phyloP scores from a whole-genome alignment of 2,113 vertebrate genomes.

The Gasterosteus nipponicus region DNA sequence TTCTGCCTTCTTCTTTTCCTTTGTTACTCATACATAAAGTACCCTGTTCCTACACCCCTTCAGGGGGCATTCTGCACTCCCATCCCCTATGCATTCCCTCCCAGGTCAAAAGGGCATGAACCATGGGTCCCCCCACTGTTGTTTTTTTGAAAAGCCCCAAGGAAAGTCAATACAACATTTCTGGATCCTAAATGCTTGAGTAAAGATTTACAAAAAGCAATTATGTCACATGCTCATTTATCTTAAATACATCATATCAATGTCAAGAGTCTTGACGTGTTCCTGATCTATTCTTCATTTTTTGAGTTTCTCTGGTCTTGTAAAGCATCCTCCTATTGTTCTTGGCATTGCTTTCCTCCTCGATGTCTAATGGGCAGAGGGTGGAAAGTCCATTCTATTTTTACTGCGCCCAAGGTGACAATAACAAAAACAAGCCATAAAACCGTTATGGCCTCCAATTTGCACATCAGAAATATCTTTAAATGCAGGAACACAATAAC shows the following conservation, averaged over 20 bases:
- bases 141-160: constrained; percentile 41
- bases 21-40: constrained; percentile 69
- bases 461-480: constrained; percentile 55
- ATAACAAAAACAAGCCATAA: constrained; percentile 74
- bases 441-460: constrained; percentile 58
- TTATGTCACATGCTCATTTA: background rate
- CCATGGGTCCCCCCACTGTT: constrained; percentile 56
- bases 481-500: constrained; percentile 18
- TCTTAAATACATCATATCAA: background rate
- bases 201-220: constrained; percentile 11
- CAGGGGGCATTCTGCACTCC: constrained; percentile 86
- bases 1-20: constrained; percentile 44
- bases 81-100: constrained; percentile 88
- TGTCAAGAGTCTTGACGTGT: constrained; percentile 36
- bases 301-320: constrained; percentile 63
- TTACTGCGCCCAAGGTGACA: constrained; percentile 50
- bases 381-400: constrained; percentile 70
- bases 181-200: constrained; percentile 9
- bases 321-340: constrained; percentile 72
- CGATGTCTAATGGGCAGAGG: constrained; percentile 67
- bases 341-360: constrained; percentile 44
- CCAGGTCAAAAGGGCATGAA: constrained; percentile 89
- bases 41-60: constrained; percentile 61
- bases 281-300: constrained; percentile 68
- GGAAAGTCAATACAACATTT: constrained; percentile 16